These are phyloP conservation scores for Halcyon smyrnensis DNA, from an alignment of 2,797 vertebrate species.

Conservation along the genomic window DNA sequence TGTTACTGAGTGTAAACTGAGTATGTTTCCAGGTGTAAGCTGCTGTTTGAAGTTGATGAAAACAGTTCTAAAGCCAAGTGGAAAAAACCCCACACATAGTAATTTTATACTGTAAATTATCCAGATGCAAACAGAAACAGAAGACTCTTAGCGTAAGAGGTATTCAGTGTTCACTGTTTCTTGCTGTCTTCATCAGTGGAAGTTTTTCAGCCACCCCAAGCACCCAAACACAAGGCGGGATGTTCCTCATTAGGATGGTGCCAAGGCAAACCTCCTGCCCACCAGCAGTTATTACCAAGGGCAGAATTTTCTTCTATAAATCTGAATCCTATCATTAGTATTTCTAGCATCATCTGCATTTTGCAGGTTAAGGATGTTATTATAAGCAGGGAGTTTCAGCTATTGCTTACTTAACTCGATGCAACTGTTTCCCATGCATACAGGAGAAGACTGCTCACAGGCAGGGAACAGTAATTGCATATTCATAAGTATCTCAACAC, in stretches of 20 bases:
- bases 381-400: not conserved
- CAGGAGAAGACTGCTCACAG: conserved; percentile 47
- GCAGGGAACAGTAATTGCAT: conserved; percentile 66
- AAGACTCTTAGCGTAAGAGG: not conserved
- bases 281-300: not conserved
- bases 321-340: not conserved
- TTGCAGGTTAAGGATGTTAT: not conserved
- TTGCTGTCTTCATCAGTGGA: not conserved
- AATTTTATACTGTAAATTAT: not conserved
- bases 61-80: not conserved
- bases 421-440: conserved; percentile 2
- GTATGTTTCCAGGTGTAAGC: not conserved
- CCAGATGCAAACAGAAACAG: not conserved
- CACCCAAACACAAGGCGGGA: not conserved
- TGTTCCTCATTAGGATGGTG: not conserved
- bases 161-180: not conserved
- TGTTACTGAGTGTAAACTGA: not conserved
- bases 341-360: not conserved
- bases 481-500: conserved; percentile 77
- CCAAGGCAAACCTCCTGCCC: not conserved
- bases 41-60: not conserved
- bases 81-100: not conserved
- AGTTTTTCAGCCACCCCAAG: rapidly evolving
- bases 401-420: conserved; percentile 2
- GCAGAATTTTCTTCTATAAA: not conserved